A percentile compares a stretch with the other conserved stretches of the same genome.
These are phyloP conservation scores for Sinhomidia bicolor DNA, from an alignment of 2,888 invertebrate species.

Conservation along the genomic window DNA sequence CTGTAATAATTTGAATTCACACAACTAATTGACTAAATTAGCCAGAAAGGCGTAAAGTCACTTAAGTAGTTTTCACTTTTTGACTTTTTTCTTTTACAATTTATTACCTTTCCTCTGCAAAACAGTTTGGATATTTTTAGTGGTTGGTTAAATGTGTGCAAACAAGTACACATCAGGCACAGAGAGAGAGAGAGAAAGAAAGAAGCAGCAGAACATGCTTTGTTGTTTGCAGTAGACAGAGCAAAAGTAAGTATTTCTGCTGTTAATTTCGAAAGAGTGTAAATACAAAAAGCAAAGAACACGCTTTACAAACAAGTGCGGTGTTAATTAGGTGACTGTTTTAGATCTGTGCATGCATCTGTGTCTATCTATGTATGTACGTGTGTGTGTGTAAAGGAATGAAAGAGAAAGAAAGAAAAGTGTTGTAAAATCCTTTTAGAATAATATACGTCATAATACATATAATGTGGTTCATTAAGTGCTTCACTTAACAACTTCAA, in stretches of 20 bases:
- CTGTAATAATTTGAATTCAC: constrained; percentile 1
- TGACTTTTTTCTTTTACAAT: constrained; percentile 15
- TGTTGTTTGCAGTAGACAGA: not conserved
- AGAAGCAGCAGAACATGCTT: too few species aligned
- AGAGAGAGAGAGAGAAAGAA: too few species aligned
- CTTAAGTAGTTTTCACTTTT: constrained; percentile 20
- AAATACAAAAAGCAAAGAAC: not conserved
- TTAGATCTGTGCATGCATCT: too few species aligned
- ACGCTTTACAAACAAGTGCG: constrained; percentile 24
- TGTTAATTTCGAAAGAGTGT: constrained; percentile 13
- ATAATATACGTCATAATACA: constrained; percentile 35
- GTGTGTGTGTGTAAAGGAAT: too few species aligned
- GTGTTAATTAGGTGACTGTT: constrained; percentile 31
- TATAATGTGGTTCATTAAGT: constrained; percentile 70
- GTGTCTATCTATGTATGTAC: too few species aligned
- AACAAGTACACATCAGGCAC: not conserved
- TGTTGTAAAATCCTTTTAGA: constrained; percentile 12
- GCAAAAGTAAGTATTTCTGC: not conserved
- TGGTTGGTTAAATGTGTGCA: constrained; percentile 19
- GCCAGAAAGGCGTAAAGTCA: not conserved
- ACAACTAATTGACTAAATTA: constrained; percentile 43
- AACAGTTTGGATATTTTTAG: constrained; percentile 6
- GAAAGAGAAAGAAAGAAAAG: not conserved
- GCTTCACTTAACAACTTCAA: constrained; percentile 68
- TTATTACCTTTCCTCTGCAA: not conserved